Conservation (phyloP, 2,797 vertebrate species). For the Smutsia temminckii region DNA sequence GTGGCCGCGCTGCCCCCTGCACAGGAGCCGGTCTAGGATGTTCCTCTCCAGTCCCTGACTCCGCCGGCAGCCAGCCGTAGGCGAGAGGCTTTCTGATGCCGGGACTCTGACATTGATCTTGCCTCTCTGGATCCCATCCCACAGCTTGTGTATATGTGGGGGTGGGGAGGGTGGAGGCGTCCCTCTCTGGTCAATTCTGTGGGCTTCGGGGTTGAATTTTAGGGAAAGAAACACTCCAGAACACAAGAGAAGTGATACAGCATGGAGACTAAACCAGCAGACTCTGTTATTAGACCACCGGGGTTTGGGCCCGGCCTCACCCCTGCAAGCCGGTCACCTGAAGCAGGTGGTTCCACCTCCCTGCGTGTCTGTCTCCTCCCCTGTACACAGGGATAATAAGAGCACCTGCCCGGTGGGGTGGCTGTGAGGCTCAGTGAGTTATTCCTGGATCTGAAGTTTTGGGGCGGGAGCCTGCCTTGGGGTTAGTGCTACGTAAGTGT, state of each 20-base stretch:
- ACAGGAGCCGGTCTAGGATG: not conserved
- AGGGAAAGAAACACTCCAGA: not conserved
- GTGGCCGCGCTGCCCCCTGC: not conserved
- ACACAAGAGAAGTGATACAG: not conserved
- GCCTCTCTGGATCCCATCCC: rapidly evolving
- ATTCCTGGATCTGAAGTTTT: not conserved
- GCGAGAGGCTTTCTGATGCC: not conserved
- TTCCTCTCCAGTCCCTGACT: not conserved
- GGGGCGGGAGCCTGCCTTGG: not conserved
- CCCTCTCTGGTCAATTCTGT: not conserved
- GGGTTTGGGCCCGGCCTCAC: not conserved
- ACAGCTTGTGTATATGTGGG: not conserved
- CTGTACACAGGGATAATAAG: not conserved
- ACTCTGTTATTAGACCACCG: not conserved
- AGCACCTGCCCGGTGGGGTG: not conserved
- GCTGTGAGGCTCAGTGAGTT: not conserved
- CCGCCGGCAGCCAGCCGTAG: not conserved
- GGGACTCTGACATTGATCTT: no score
- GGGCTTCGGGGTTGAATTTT: not conserved
- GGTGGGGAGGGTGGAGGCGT: not conserved
- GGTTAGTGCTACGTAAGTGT: not conserved
- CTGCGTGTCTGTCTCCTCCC: not conserved
- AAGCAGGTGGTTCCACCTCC: not conserved
- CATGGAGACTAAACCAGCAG: not conserved
- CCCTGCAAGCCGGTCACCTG: not conserved